phyloP scores from a whole-genome alignment of 2,113 vertebrate genomes.

The rat (Rattus norvegicus) region DNA sequence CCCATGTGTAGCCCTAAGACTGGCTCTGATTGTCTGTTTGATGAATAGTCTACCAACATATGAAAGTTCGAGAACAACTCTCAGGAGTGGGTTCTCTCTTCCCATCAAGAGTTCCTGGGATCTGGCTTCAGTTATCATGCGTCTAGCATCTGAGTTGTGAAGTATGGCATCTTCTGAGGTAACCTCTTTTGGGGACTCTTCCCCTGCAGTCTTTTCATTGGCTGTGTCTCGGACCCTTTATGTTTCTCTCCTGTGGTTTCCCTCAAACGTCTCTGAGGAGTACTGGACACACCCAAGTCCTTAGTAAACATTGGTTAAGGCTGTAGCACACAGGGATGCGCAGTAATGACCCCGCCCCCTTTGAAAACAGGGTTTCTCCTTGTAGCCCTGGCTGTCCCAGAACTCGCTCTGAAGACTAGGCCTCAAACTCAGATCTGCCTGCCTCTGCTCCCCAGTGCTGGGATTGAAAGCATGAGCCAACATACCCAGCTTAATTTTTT shows the following conservation, averaged over 20 bases:
- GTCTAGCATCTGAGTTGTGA: not conserved
- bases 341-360: not conserved
- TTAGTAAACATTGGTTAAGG: not conserved
- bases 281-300: no score
- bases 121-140: not conserved
- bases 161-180: not conserved
- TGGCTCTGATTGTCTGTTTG: not conserved
- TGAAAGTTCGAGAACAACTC: not conserved
- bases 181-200: not conserved
- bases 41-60: not conserved
- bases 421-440: not conserved
- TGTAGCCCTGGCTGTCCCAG: not conserved
- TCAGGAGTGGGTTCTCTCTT: not conserved
- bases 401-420: not conserved
- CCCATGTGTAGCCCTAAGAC: not conserved
- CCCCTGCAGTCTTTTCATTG: not conserved
- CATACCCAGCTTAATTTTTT: not conserved
- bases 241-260: not conserved
- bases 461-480: no score
- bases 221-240: not conserved
- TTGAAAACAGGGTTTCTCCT: not conserved
- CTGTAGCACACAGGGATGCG: not conserved
- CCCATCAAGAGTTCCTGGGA: not conserved
- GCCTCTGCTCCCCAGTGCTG: no score
- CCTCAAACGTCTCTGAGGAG: not conserved